Conservation (phyloP, 2,888 invertebrate genomes). For the Brachyopa scutellaris region DNA sequence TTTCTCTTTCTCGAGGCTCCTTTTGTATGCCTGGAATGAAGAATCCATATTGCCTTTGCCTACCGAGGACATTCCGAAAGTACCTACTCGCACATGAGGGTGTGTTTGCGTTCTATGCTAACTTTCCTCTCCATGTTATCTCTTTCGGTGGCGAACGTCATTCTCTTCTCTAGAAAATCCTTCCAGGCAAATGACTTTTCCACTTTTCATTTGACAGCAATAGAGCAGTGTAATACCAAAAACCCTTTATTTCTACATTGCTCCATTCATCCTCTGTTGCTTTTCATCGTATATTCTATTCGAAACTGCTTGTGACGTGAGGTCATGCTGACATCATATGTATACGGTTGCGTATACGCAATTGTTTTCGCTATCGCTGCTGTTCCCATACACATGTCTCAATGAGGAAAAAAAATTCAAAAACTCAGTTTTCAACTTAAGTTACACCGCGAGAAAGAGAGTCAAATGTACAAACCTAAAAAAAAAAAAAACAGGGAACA, state of each 20-base stretch:
- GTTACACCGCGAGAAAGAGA: too few species aligned
- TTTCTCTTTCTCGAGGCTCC: slow-evolving; percentile 14
- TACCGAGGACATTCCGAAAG: slow-evolving; percentile 42
- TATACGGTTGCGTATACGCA: slow-evolving; percentile 57
- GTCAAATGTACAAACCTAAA: slow-evolving; percentile 8
- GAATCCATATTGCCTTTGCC: not conserved
- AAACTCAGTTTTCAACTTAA: not conserved
- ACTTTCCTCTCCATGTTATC: slow-evolving; percentile 7
- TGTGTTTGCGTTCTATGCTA: slow-evolving; percentile 36
- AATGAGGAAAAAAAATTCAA: slow-evolving; percentile 1
- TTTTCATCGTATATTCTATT: slow-evolving; percentile 30
- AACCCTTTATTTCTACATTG: too few species aligned
- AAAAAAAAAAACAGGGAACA: slow-evolving; percentile 4
- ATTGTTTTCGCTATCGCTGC: slow-evolving; percentile 25
- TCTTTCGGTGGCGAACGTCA: not conserved
- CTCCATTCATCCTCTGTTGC: slow-evolving; percentile 52
- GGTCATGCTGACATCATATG: slow-evolving; percentile 61
- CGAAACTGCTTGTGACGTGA: slow-evolving; percentile 41
- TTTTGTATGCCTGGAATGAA: slow-evolving; percentile 11
- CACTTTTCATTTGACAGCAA: slow-evolving; percentile 47
- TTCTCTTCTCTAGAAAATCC: slow-evolving; percentile 46
- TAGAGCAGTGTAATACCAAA: too few species aligned
- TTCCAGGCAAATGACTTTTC: slow-evolving; percentile 56
- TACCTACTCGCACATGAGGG: slow-evolving; percentile 52
- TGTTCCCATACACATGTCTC: not conserved